A percentile compares a stretch with the other conserved stretches of the same genome.
Conservation (phyloP, 2,113 vertebrate species). For the Mixornis gularis region DNA sequence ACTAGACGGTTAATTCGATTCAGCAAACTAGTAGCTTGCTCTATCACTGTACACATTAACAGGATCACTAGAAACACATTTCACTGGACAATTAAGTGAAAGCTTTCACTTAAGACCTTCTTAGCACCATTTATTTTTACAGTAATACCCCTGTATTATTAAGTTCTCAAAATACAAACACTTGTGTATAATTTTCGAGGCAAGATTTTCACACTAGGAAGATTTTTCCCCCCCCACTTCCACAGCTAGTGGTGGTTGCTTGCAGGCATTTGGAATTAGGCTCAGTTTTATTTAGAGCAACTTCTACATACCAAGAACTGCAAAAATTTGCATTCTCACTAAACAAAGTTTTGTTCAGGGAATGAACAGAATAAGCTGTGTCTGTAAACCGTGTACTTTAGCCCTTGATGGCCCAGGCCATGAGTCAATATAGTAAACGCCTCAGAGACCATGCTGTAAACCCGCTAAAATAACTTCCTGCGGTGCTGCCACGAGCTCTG, state of each 20-base stretch:
- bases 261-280: neutral
- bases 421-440: accelerated
- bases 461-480: neutral
- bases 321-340: neutral
- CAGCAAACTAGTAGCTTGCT: neutral
- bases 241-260: neutral
- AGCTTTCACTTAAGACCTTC: neutral
- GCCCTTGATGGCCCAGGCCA: neutral
- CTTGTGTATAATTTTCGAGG: neutral
- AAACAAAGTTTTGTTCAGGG: neutral
- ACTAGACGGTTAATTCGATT: neutral
- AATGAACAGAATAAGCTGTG: neutral
- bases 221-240: neutral
- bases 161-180: neutral
- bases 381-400: neutral
- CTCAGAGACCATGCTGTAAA: neutral
- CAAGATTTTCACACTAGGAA: neutral
- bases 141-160: neutral
- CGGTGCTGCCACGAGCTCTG: neutral
- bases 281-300: neutral
- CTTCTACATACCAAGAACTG: neutral
- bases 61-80: neutral
- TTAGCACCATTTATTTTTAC: neutral
- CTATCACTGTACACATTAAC: neutral
- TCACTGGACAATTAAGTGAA: neutral